Evolutionary conservation across 2,797 vertebrate species (phyloP), one percentile per base, ranked within the genome.

Genomic region (Menidia menidia): DNA sequence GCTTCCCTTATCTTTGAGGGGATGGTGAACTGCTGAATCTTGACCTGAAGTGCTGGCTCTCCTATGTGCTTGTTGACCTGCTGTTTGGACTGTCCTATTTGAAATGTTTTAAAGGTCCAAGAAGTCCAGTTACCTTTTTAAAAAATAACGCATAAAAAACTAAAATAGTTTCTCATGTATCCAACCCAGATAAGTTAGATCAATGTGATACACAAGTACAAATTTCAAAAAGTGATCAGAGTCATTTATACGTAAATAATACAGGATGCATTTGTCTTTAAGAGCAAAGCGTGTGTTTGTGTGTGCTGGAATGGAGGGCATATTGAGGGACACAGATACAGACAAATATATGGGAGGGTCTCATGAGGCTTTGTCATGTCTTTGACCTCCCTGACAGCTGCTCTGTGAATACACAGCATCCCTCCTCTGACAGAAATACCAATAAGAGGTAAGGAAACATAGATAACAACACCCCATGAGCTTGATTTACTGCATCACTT

Each of bases 341-440:
- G 64, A 64, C 56, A 75, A 43, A 87, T 71, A 74, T 75, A 61
- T 55, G 50, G 45, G 54, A 68, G 61, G 63, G 42, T 75, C 77
- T 82, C 65, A 15, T 70, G 75, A 61, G 81, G 52, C 19, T 75
- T 79, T 65, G 63, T 32, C 35, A 73, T 66, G 67, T 83, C 67
- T 77, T 64, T 84, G 71, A 83, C 85, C 80, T 72, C 56, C 66
- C 67, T 66, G 60, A 68, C 86, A 82, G 84, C 80, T 85, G 79
- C 65, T 80, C 59, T 65, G 57, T 71, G 72, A 60, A 55, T 39
- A 59, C 65, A 65, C 54, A 25, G 16, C 33, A 66, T 60, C 44
- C 60, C 10, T 77, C 57, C 65, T 64, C 75, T 55, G 54, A 75
- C 12, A 72, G 65, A 77, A 79, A 78, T 19, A 72, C 64, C 67